phyloP scores from a whole-genome alignment of 2,113 vertebrate genomes.

The Oreochromis tanganicae region DNA sequence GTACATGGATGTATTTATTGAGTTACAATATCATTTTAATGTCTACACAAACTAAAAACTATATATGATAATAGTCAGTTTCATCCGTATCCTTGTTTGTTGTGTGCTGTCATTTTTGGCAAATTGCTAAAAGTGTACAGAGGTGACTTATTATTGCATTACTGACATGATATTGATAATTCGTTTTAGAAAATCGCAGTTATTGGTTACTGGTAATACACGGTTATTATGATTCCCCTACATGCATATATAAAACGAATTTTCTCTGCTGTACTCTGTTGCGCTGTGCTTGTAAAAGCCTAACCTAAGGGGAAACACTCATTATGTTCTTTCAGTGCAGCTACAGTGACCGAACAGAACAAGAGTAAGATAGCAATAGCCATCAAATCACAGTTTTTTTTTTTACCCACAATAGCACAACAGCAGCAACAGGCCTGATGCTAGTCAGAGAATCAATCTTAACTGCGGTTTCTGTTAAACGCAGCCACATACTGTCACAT shows the following conservation, averaged over 20 bases:
- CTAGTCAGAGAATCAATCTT: constrained; percentile 56
- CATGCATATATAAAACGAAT: not conserved
- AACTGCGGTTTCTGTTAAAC: constrained; percentile 53
- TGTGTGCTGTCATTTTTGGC: not conserved
- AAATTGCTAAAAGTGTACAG: not conserved
- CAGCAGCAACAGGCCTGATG: not conserved
- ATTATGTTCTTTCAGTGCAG: not conserved
- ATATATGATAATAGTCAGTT: not conserved
- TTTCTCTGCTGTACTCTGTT: not conserved
- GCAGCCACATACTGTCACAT: constrained; percentile 61
- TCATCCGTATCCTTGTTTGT: not conserved
- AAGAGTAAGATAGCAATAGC: constrained; percentile 31
- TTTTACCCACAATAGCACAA: constrained; percentile 30
- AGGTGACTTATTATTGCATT: not conserved
- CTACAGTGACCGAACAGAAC: not conserved
- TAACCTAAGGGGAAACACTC: not conserved
- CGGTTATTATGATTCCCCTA: not conserved
- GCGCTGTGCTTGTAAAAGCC: not conserved
- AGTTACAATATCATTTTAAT: not conserved
- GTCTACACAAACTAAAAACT: not conserved
- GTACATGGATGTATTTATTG: not conserved
- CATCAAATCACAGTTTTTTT: constrained; percentile 28
- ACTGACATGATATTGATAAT: not conserved
- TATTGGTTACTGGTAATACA: not conserved
- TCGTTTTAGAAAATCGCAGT: not conserved